These are phyloP conservation scores for Dermatophagoides farinae DNA, from an alignment of 1,140 invertebrate species.

Conservation along the genomic window DNA sequence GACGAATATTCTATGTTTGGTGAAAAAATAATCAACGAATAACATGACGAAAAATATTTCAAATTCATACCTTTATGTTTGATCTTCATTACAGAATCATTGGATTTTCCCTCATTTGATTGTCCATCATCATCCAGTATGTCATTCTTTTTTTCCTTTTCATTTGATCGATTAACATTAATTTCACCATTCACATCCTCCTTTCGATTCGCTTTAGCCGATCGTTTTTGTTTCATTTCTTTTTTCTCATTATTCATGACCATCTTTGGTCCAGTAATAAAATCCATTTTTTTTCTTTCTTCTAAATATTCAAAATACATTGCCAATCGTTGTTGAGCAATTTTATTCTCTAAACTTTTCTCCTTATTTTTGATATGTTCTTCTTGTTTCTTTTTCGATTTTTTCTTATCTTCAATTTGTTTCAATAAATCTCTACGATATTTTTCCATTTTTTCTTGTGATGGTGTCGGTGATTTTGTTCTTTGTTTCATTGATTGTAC, in stretches of 20 bases:
- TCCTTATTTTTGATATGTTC: background rate
- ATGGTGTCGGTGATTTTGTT: background rate
- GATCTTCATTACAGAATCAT: too few species aligned
- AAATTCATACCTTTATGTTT: too few species aligned
- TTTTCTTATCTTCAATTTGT: constrained; percentile 14
- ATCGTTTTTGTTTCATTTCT: too few species aligned
- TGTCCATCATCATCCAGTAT: too few species aligned
- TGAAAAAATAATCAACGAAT: background rate
- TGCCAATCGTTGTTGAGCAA: background rate
- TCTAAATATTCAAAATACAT: constrained; percentile 10
- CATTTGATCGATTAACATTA: too few species aligned
- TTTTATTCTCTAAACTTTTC: background rate
- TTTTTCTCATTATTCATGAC: too few species aligned
- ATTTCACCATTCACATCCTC: too few species aligned
- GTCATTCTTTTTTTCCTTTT: too few species aligned
- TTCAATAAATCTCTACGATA: constrained; percentile 5
- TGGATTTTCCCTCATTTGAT: too few species aligned
- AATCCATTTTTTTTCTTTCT: constrained; percentile 4
- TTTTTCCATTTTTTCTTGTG: background rate
- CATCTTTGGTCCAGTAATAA: background rate
- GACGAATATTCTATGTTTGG: background rate
- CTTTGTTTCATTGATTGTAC: too few species aligned
- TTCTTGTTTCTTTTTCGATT: background rate
- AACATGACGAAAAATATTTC: too few species aligned
- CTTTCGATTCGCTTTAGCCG: too few species aligned